Evolutionary conservation across 2,888 invertebrate species (phyloP), one percentile per base, ranked within the genome.

Genomic region (Mylabris sibirica): DNA sequence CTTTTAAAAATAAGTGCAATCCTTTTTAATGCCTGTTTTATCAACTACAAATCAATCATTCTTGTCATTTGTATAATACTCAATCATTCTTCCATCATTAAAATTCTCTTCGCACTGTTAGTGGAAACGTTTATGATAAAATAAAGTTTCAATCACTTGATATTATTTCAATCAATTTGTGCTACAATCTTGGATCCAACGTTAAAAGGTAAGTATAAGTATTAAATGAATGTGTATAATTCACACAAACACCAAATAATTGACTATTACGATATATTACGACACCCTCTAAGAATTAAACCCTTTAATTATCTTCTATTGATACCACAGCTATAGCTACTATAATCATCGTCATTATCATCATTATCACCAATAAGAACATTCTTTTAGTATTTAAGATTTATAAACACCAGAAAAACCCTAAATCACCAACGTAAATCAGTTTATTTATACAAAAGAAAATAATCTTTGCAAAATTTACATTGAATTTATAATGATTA

Each of bases 1-100:
- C 79, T 79, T n/a, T 82, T 79, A 76, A 79, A 82, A 80, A 80
- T 81, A 82, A 82, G 83, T 83, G 84, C 83, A 83, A 83, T 84
- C 80, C 77, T 80, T 81, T 81, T 79, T 78, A 78, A 75, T 73
- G 76, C 75, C 76, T 76, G 70, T 74, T 78, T 77, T 73, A n/a
- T n/a, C 73, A 74, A 74, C 75, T 75, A 76, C 74, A 77, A 75
- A 75, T 78, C 77, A 78, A 76, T 77, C 75, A 75, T 70, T 70
- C 76, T 76, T 74, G 74, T 76, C 75, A 77, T 70, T 74, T 76
- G 77, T 77, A 77, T 71, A 74, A 78, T 77, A 79, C 75, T 77
- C 77, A 79, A 78, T 68, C 68, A 71, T 69, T 70, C 69, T 71
- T 69, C 70, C 73, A 71, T 75, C 75, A 72, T 74, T 71, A 72